Conservation (phyloP, 2,888 invertebrate species). For the Eremobia ochroleuca region DNA sequence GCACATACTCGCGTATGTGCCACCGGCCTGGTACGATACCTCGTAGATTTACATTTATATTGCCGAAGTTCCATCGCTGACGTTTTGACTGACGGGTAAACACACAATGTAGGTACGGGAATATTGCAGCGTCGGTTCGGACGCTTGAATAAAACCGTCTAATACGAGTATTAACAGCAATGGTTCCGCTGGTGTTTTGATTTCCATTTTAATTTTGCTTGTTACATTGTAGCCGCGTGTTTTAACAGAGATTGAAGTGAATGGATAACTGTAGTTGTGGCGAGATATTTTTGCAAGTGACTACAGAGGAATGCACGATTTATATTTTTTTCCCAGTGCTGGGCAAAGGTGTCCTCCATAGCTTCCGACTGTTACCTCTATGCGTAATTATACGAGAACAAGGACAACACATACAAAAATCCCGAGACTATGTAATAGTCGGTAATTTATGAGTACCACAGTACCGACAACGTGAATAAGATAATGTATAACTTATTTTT, state of each 20-base stretch:
- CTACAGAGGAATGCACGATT: not conserved
- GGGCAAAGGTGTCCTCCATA: not conserved
- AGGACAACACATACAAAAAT: not conserved
- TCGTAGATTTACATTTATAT: conserved; percentile 73
- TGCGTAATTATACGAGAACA: not conserved
- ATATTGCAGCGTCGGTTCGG: conserved; percentile 41
- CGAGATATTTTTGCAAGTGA: not conserved
- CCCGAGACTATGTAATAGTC: not conserved
- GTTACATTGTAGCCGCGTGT: conserved; percentile 5
- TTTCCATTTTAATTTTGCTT: conserved; percentile 43
- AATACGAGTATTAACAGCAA: conserved; percentile 29
- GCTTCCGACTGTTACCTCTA: not conserved
- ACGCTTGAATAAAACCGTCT: conserved; percentile 41
- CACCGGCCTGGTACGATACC: conserved; percentile 39
- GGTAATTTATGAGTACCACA: not conserved
- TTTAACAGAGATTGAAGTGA: conserved; percentile 12
- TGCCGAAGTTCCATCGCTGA: conserved; percentile 58
- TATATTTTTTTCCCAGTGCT: not conserved
- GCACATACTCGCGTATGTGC: conserved; percentile 7
- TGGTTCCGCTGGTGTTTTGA: conserved; percentile 36
- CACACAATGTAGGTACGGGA: conserved; percentile 37
- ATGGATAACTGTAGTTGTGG: conserved; percentile 15
- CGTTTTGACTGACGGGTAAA: conserved; percentile 68
- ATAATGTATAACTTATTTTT: not conserved
- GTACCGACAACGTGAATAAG: no score